Evolutionary conservation across 2,797 vertebrate genomes (phyloP).

Genomic region (Sylvilagus floridanus): DNA sequence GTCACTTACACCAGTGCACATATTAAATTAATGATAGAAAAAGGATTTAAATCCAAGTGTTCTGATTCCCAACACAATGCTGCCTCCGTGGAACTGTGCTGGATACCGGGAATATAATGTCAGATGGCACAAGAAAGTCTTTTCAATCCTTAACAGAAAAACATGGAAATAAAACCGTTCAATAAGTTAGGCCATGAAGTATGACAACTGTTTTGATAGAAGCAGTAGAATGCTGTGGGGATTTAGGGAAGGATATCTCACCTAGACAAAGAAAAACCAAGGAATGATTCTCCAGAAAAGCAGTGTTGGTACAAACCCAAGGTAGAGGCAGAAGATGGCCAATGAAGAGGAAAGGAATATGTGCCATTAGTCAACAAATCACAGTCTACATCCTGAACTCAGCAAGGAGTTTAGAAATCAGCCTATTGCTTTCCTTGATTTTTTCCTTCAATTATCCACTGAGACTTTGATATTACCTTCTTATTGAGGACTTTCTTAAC

Average conservation of each 20-base stretch:
- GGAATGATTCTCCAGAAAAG: background rate
- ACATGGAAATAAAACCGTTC: background rate
- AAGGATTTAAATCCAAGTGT: background rate
- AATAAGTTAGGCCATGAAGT: background rate
- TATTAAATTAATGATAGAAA: background rate
- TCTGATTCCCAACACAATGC: rapidly evolving
- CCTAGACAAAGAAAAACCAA: background rate
- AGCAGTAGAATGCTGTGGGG: background rate
- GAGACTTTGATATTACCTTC: background rate
- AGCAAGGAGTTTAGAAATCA: background rate
- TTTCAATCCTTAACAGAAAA: background rate
- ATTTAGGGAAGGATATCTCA: background rate
- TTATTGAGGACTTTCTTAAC: background rate
- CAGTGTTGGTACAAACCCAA: background rate
- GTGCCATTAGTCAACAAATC: background rate
- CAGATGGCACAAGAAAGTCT: background rate
- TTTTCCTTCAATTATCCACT: background rate
- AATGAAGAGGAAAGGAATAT: background rate
- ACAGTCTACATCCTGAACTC: too few relatives aligned
- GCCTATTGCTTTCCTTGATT: too few relatives aligned
- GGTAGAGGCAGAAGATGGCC: background rate
- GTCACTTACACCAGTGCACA: background rate
- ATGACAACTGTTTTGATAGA: background rate
- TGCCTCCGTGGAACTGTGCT: rapidly evolving
- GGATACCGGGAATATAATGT: background rate